Conservation (phyloP, 2,888 invertebrate genomes). For the Nomada ferruginata region DNA sequence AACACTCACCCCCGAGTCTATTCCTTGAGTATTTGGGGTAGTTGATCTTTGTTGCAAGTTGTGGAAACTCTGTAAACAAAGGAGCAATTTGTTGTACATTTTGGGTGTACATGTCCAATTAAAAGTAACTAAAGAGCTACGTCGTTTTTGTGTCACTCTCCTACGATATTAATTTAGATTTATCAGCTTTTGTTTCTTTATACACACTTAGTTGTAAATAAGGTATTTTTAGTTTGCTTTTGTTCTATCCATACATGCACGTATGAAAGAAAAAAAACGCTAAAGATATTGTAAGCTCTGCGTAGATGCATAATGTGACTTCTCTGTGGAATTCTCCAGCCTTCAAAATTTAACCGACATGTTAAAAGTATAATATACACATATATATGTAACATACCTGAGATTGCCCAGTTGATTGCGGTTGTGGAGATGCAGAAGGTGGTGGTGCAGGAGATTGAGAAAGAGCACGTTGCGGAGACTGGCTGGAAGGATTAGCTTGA, state of each 20-base stretch:
- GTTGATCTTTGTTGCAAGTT: conserved; percentile 90
- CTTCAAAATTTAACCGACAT: not conserved
- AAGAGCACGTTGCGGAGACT: conserved; percentile 82
- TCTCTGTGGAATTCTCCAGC: not conserved
- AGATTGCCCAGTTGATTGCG: conserved; percentile 79
- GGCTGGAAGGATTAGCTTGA: conserved; percentile 81
- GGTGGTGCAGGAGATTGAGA: conserved; percentile 83
- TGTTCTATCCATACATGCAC: not conserved
- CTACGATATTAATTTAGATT: not conserved
- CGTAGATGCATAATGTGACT: too few relatives aligned
- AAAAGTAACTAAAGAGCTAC: not conserved
- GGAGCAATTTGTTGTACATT: not conserved
- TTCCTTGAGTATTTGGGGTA: conserved; percentile 91
- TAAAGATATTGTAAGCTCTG: too few relatives aligned
- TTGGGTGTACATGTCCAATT: not conserved
- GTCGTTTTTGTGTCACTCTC: too few relatives aligned
- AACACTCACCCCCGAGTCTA: conserved; percentile 89
- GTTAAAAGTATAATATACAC: not conserved
- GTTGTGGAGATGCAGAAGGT: conserved; percentile 83
- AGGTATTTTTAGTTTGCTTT: not conserved
- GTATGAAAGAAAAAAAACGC: not conserved
- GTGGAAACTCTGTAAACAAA: conserved; percentile 87
- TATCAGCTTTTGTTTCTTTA: not conserved
- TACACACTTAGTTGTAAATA: not conserved
- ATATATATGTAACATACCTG: conserved; percentile 71